These are phyloP conservation scores for Mormoops blainvillei DNA, from an alignment of 2,113 vertebrate genomes.

Conservation along the genomic window DNA sequence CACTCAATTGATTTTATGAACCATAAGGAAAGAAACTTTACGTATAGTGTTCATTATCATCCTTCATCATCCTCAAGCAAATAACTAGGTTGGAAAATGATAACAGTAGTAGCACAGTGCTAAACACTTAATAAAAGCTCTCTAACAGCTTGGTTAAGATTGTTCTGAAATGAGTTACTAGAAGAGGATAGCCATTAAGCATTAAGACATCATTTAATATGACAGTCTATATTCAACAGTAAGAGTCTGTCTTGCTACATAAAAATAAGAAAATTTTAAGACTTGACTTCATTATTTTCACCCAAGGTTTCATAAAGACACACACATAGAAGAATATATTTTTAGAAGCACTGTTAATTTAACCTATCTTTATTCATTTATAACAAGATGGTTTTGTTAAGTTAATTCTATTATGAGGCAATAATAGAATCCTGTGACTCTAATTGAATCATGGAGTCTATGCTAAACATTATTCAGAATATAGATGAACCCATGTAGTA, in stretches of 20 bases:
- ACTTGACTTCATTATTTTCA: conserved; percentile 9
- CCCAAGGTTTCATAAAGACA: not conserved
- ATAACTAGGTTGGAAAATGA: conserved; percentile 10
- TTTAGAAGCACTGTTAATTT: conserved; percentile 20
- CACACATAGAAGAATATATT: not conserved
- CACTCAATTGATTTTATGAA: not conserved
- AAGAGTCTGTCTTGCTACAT: not conserved
- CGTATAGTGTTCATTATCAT: not conserved
- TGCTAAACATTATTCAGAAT: not conserved
- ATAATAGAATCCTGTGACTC: not conserved
- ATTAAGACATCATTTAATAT: conserved; percentile 11
- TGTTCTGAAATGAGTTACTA: not conserved
- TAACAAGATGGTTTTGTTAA: conserved; percentile 16
- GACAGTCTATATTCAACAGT: not conserved
- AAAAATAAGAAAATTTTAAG: conserved; percentile 25
- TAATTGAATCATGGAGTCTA: conserved; percentile 2
- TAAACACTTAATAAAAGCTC: not conserved
- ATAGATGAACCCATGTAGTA: not conserved
- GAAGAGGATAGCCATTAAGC: not conserved
- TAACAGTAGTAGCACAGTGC: not conserved
- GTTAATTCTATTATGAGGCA: not conserved
- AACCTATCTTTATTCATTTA: conserved; percentile 22
- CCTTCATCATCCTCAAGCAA: not conserved
- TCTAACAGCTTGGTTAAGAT: not conserved
- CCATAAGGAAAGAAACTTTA: not conserved